These are phyloP conservation scores for Anadara kagoshimensis DNA, from an alignment of 1,140 invertebrate species.

Conservation along the genomic window DNA sequence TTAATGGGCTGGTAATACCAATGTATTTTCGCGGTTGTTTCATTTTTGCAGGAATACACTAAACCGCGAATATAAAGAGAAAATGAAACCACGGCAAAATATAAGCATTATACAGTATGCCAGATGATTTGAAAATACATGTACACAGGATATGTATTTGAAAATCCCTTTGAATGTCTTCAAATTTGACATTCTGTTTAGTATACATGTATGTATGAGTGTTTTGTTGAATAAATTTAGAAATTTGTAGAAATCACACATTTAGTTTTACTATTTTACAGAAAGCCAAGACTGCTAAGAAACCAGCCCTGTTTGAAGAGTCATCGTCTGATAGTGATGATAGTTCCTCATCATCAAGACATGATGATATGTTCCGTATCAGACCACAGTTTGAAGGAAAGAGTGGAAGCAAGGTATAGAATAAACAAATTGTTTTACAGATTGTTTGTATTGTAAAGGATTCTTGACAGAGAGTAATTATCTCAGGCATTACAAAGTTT, in stretches of 20 bases:
- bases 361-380: slow-evolving; percentile 50
- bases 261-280: slow-evolving; percentile 15
- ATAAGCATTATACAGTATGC: too few species aligned
- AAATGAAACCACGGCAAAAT: too few species aligned
- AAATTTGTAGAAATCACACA: not conserved
- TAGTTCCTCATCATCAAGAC: slow-evolving; percentile 6
- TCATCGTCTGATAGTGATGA: slow-evolving; percentile 35
- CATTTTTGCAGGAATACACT: too few species aligned
- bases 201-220: not conserved
- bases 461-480: too few species aligned
- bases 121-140: too few species aligned
- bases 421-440: not conserved
- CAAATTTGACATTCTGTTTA: not conserved
- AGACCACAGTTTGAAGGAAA: slow-evolving; percentile 61
- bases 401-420: slow-evolving; percentile 57
- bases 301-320: slow-evolving; percentile 15
- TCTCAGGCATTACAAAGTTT: too few species aligned
- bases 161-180: not conserved
- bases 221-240: not conserved
- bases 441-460: too few species aligned
- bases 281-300: not conserved
- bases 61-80: too few species aligned
- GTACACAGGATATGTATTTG: too few species aligned
- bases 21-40: too few species aligned
- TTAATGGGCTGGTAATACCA: too few species aligned